Evolutionary conservation across 1,140 invertebrate species (phyloP), one percentile per base, ranked within the genome.

Genomic region (Alviniconcha marisindica): DNA sequence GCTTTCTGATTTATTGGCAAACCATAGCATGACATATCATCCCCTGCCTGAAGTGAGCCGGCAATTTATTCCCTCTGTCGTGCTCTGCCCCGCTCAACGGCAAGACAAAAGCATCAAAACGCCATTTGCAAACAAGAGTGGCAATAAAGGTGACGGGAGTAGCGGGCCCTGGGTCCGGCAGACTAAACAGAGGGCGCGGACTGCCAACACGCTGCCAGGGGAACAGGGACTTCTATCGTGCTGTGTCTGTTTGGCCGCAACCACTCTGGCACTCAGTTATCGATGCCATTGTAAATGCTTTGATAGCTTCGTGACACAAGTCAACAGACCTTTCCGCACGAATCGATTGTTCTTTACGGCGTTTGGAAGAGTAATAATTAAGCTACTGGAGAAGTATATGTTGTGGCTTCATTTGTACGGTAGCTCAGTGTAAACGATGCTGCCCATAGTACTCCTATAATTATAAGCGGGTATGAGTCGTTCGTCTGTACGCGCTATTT

Each of bases 41-140:
- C 24, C 60, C 60, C 7, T n/a, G n/a, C n/a, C n/a, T n/a, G n/a
- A n/a, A n/a, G n/a, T n/a, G n/a, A 63, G 60, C 7, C 21, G 60
- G 28, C 60, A 63, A 63, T 63, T 63, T 63, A 63, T 63, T 63
- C 28, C 60, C 60, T 63, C 60, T 63, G 60, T 63, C 60, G 24
- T 63, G 60, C 60, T 24, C 28, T 63, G 21, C 24, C 60, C 60
- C 10, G 21, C 28, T 4, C 5, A 63, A 63, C 60, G 60, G 60
- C 60, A 24, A 63, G 60, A 31, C 21, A 24, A 31, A 63, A 24
- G 60, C 60, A 63, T 63, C 60, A 63, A 63, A 63, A 63, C 21
- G 60, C 60, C 60, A 63, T 63, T 63, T 31, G 21, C 60, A 63
- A 63, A 63, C 60, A 63, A 63, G 60, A n/a, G 60, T 12, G 28